Evolutionary conservation across 2,113 vertebrate genomes (phyloP).

Genomic region (Megaceryle torquata): DNA sequence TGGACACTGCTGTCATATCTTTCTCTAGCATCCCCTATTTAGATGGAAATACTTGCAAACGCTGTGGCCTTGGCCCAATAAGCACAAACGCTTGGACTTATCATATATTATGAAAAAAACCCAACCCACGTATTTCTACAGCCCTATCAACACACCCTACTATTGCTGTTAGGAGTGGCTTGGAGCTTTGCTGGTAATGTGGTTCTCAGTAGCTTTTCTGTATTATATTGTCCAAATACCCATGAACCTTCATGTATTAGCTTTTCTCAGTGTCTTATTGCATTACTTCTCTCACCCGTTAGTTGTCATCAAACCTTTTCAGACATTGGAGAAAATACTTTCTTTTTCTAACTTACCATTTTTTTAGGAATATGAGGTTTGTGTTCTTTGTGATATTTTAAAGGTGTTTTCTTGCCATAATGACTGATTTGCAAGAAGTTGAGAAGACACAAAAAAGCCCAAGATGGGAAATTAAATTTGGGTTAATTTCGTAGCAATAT

Average conservation of each 20-base stretch:
- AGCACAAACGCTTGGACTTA: neutral
- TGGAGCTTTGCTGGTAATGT: neutral
- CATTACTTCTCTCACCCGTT: neutral
- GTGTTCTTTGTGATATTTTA: neutral
- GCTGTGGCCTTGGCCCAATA: neutral
- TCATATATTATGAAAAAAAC: neutral
- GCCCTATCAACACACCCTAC: neutral
- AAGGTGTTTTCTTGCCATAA: conserved; percentile 39
- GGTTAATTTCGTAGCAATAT: conserved; percentile 29
- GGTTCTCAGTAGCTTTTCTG: neutral
- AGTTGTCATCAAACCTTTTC: neutral
- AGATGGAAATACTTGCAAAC: neutral
- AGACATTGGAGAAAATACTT: conserved; percentile 11
- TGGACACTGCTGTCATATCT: neutral
- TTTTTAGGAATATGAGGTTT: neutral
- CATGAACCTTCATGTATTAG: neutral
- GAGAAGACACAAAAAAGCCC: neutral
- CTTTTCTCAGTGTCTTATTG: neutral
- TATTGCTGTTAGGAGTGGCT: neutral
- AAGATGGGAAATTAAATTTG: conserved; percentile 12
- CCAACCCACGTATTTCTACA: neutral
- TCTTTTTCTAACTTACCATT: conserved; percentile 11
- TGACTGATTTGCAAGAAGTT: neutral
- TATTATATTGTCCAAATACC: neutral
- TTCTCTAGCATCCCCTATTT: neutral